Evolutionary conservation across 2,113 vertebrate species (phyloP).

Genomic region (Antidorcas marsupialis): DNA sequence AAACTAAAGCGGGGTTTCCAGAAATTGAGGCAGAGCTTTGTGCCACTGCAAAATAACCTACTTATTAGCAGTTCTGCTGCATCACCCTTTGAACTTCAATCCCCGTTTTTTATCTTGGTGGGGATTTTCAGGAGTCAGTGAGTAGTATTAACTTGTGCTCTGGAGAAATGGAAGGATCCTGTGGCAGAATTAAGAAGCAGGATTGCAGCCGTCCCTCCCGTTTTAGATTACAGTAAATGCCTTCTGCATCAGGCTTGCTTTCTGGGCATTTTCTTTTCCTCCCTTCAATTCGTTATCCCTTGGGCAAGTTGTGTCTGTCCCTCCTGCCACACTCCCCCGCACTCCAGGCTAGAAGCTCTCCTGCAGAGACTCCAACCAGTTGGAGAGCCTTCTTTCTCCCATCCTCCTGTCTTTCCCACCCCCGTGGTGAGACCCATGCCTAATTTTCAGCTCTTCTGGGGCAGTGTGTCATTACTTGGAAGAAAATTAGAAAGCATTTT

Average conservation of each 20-base stretch:
- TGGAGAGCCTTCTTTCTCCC: background rate
- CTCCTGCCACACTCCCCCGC: background rate
- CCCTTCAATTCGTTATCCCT: background rate
- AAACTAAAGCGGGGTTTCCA: conserved; percentile 33
- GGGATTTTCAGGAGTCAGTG: conserved; percentile 58
- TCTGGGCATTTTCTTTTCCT: background rate
- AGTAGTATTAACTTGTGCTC: conserved; percentile 33
- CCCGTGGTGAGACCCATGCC: background rate
- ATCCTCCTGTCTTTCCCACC: background rate
- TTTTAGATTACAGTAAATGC: conserved; percentile 38
- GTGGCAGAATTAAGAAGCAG: conserved; percentile 26
- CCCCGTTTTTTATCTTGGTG: conserved; percentile 51
- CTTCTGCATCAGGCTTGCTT: background rate
- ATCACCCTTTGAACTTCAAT: conserved; percentile 60
- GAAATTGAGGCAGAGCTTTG: background rate
- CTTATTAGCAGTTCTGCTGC: conserved; percentile 39
- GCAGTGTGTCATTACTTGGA: conserved; percentile 49
- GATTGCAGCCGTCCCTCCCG: background rate
- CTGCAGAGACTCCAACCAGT: background rate
- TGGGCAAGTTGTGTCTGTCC: background rate
- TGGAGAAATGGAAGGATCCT: background rate
- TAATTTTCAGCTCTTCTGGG: conserved; percentile 37
- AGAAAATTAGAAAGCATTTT: conserved; percentile 72
- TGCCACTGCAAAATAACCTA: conserved; percentile 52
- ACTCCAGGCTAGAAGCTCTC: background rate